A percentile compares a stretch with the other conserved stretches of the same genome.
Conservation (phyloP, 2,888 invertebrate species). For the Nemapogon koenigi region DNA sequence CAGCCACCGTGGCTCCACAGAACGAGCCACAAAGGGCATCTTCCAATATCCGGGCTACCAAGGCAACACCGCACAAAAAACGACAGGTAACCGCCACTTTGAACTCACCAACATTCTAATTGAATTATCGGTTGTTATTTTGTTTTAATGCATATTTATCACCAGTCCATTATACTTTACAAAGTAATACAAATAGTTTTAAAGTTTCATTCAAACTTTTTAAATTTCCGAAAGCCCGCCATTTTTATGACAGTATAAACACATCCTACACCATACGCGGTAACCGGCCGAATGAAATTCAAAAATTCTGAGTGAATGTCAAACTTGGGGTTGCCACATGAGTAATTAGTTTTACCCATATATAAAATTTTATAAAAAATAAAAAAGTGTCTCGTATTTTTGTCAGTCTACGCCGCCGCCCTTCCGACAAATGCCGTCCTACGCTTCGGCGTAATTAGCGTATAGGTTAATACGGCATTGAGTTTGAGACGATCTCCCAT, state of each 20-base stretch:
- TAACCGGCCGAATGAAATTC: slow-evolving; percentile 45
- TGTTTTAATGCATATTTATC: not conserved
- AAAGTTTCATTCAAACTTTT: slow-evolving; percentile 53
- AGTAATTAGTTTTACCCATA: too few species aligned
- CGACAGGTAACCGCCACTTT: slow-evolving; percentile 65
- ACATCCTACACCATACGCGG: slow-evolving; percentile 23
- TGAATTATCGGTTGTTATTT: slow-evolving; percentile 42
- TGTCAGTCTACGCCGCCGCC: too few species aligned
- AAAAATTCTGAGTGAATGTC: too few species aligned
- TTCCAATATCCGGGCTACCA: slow-evolving; percentile 59
- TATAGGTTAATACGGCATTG: too few species aligned
- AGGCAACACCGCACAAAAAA: slow-evolving; percentile 64
- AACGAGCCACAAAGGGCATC: slow-evolving; percentile 89
- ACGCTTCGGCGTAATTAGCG: too few species aligned
- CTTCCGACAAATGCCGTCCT: too few species aligned
- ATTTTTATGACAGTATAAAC: slow-evolving; percentile 25
- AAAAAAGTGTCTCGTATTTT: too few species aligned
- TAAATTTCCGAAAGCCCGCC: slow-evolving; percentile 52
- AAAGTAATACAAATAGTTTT: slow-evolving; percentile 18
- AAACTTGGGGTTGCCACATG: too few species aligned
- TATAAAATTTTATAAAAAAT: too few species aligned
- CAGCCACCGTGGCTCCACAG: slow-evolving; percentile 81
- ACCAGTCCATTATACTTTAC: not conserved
- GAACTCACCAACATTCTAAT: slow-evolving; percentile 63
- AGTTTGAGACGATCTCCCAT: too few species aligned